Base-by-base conservation (phyloP, 2,888 invertebrate genomes). In the Archips xylosteana region DNA sequence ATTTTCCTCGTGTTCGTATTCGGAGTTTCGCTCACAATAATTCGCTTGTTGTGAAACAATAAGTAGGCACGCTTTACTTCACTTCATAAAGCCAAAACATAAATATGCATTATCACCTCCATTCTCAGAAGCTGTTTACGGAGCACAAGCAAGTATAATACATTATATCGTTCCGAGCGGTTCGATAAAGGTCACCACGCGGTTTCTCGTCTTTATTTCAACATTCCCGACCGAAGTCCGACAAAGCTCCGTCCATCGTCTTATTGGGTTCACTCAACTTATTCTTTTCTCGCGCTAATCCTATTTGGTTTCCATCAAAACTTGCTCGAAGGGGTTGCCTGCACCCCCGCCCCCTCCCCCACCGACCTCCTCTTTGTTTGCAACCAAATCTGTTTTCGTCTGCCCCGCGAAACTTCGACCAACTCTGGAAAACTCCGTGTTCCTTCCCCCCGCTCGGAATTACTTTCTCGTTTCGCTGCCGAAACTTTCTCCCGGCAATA, bases 291-390 rank as follows among this genome's bases (percentile, higher is more conserved):
- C 85, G 86, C 84, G 87, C 88, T 92, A 93, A 94, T 93, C 92
- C 89, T 92, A 88, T 94, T 94, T 92, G 90, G 88, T 89, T 93
- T 92, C 91, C 92, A 93, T 92, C 92, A 92, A 89, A 94, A 92
- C 91, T 92, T 92, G 87, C 80, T 86, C 85, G 85, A 91, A 90
- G 90, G 87, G 89, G 89, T 90, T 87, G 85, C 54, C 54, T 6
- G 54, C 82, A 77, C 76, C 79, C 62, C 73, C 79, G 77, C 80
- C 59, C 73, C 79, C 77, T 54, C 51, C 77, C 75, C 78, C 76
- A 72, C 76, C 80, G 79, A 69, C 82, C 79, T 79, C 83, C 84
- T 86, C 90, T 88, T 91, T 92, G 91, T 91, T 90, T 89, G 87
- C 89, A 86, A 87, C 88, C 90, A 89, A 92, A 92, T 92, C 91